phyloP scores from a whole-genome alignment of 2,797 vertebrate species.

The Cynodonichthys magdalenae region DNA sequence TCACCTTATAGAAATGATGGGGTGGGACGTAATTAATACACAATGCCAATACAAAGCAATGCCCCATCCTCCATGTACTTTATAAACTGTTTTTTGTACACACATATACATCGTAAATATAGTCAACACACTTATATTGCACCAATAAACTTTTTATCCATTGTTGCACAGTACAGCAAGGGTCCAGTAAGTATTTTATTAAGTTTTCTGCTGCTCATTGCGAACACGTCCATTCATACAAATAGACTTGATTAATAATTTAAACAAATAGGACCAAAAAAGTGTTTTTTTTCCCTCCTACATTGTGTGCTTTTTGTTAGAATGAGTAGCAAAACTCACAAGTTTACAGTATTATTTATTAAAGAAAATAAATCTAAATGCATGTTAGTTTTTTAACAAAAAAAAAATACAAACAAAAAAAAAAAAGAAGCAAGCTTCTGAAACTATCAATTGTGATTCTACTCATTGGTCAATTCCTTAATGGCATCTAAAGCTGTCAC shows the following conservation, averaged over 20 bases:
- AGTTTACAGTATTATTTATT: not conserved
- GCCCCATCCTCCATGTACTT: slow-evolving; percentile 17
- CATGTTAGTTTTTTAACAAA: not conserved
- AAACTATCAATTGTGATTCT: not conserved
- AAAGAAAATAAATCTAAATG: not conserved
- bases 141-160: slow-evolving; percentile 21
- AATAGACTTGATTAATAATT: not conserved
- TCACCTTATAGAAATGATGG: slow-evolving; percentile 32
- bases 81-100: slow-evolving; percentile 2
- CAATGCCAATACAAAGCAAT: slow-evolving; percentile 40
- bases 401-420: not conserved
- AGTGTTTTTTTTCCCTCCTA: not conserved
- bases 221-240: not conserved
- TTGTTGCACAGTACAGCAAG: not conserved
- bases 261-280: not conserved
- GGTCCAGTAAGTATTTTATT: slow-evolving; percentile 4
- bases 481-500: not conserved
- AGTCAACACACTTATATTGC: slow-evolving; percentile 3
- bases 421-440: not conserved
- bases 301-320: too few species aligned
- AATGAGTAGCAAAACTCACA: not conserved
- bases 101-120: slow-evolving; percentile 5
- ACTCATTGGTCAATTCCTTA: not conserved
- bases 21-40: slow-evolving; percentile 45
- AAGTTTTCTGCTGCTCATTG: slow-evolving; percentile 12